phyloP scores from a whole-genome alignment of 2,113 vertebrate species.

The Aleadryas rufinucha region DNA sequence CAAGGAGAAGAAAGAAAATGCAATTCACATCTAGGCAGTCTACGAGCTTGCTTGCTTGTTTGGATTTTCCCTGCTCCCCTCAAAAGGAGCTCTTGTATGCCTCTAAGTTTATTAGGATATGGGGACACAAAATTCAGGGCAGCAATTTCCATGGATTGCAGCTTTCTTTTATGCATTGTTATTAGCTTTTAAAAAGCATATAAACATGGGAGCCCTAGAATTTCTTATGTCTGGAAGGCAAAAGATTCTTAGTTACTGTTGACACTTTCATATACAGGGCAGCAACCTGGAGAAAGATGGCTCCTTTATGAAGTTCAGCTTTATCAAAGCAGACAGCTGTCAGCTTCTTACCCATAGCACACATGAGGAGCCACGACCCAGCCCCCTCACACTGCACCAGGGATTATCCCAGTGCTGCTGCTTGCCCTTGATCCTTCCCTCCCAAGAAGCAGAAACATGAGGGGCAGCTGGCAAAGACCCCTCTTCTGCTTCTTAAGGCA shows the following conservation, averaged over 20 bases:
- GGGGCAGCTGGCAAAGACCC: neutral
- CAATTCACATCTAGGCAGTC: neutral
- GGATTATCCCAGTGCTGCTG: neutral
- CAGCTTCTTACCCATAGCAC: constrained; percentile 8
- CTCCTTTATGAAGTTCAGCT: constrained; percentile 26
- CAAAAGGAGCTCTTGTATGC: neutral
- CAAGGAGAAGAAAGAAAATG: neutral
- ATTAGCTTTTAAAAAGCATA: neutral
- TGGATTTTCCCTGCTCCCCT: neutral
- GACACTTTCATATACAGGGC: neutral
- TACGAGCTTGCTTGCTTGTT: neutral
- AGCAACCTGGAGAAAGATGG: constrained; percentile 19
- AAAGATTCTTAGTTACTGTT: constrained; percentile 8
- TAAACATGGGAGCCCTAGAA: neutral
- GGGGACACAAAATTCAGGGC: neutral
- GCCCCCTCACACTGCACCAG: neutral
- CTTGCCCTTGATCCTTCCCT: neutral
- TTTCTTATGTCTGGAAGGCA: constrained; percentile 27
- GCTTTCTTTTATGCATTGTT: neutral
- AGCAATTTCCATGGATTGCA: neutral
- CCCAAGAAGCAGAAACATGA: neutral
- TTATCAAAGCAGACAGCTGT: constrained; percentile 64
- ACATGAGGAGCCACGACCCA: neutral
- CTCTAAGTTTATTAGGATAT: neutral
- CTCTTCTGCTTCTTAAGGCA: neutral